These are phyloP conservation scores for Danaus chrysippus DNA, from an alignment of 2,888 invertebrate species.

Conservation along the genomic window DNA sequence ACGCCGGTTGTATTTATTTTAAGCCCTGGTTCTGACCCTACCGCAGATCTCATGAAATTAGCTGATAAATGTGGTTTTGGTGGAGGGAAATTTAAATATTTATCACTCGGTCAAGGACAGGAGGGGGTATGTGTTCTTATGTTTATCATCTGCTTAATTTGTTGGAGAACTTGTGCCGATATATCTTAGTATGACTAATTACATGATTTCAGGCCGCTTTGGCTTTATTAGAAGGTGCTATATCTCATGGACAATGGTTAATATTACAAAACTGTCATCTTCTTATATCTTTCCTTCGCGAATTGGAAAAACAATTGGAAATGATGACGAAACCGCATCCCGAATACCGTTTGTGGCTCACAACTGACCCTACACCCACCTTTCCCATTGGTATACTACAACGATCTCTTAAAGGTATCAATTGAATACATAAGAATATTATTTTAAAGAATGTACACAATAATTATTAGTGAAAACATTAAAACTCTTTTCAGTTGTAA, in stretches of 20 bases:
- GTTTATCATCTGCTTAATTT: neutral
- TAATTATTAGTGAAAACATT: neutral
- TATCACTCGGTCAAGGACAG: conserved; percentile 96
- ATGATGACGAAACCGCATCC: conserved; percentile 89
- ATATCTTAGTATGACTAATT: neutral
- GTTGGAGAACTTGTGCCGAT: neutral
- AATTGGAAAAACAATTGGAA: conserved; percentile 91
- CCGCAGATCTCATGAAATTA: conserved; percentile 89
- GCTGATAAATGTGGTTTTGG: conserved; percentile 85
- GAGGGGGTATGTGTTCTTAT: conserved; percentile 81
- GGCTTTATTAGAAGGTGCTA: conserved; percentile 82
- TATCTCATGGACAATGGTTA: conserved; percentile 91
- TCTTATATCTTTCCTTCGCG: conserved; percentile 86
- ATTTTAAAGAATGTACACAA: neutral
- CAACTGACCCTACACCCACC: conserved; percentile 91
- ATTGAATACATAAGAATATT: neutral
- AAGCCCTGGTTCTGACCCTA: conserved; percentile 96
- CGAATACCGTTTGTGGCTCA: conserved; percentile 95
- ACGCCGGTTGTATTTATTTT: conserved; percentile 96
- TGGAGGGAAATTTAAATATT: conserved; percentile 88
- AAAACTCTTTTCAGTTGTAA: conserved; percentile 83
- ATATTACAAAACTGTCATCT: conserved; percentile 96
- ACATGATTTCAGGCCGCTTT: conserved; percentile 80
- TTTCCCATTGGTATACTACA: conserved; percentile 96
- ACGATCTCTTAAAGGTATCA: conserved; percentile 87